Evolutionary conservation across 1,140 invertebrate genomes (phyloP), one percentile per base, ranked within the genome.

Genomic region (Babylonia areolata): DNA sequence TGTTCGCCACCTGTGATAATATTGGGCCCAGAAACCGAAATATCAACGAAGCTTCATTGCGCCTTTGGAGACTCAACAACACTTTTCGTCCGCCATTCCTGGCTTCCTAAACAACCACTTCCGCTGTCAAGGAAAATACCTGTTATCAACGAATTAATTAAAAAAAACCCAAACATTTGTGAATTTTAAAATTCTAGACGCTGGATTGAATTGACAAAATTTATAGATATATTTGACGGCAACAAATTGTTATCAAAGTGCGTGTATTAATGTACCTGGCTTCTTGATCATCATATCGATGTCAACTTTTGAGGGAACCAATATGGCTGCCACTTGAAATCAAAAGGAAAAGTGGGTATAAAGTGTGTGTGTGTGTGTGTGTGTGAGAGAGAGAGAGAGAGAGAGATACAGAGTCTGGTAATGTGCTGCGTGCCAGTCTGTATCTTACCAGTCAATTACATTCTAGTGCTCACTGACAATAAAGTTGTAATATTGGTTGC

Each of bases 241-340:
- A n/a, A n/a, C n/a, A n/a, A n/a, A n/a, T n/a, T n/a, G n/a, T n/a
- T n/a, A n/a, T n/a, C n/a, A n/a, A n/a, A n/a, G n/a, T n/a, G n/a
- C n/a, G n/a, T n/a, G n/a, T n/a, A n/a, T n/a, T n/a, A n/a, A n/a
- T n/a, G n/a, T n/a, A n/a, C n/a, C n/a, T n/a, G n/a, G n/a, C n/a
- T n/a, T n/a, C n/a, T n/a, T n/a, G n/a, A n/a, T n/a, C n/a, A n/a
- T n/a, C n/a, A n/a, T n/a, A n/a, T n/a, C n/a, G n/a, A n/a, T n/a
- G n/a, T n/a, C n/a, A n/a, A 73, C 85, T 86, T 79, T 88, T 42
- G 46, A 87, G 23, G 28, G 80, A 88, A 87, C 80, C 84, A 88
- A 87, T 78, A 89, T 89, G 88, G 83, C 84, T 81, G 84, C 87
- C 71, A 81, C 84, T 84, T 85, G 40, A 78, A 64, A 77, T 39